Evolutionary conservation across 1,140 invertebrate genomes (phyloP).

Genomic region (Parapsyche elsis): DNA sequence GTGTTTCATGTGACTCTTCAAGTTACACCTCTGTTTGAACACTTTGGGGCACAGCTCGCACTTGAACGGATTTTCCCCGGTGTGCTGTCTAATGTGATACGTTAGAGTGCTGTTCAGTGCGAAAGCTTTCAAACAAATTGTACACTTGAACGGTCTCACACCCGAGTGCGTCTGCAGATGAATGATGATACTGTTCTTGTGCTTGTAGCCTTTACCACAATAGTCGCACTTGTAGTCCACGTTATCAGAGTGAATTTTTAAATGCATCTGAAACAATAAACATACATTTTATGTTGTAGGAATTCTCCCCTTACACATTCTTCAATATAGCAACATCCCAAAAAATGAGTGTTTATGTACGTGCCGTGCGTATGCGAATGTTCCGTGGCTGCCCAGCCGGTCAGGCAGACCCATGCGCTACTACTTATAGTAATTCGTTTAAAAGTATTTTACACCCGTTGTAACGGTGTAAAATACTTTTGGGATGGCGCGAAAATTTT

Average conservation of each 20-base stretch:
- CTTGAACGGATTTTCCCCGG: not conserved
- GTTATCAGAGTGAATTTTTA: not conserved
- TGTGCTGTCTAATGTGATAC: not conserved
- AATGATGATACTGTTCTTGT: not conserved
- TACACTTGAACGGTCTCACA: not conserved
- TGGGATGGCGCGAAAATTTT: too few species aligned
- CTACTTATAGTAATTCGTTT: too few species aligned
- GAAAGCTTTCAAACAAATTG: not conserved
- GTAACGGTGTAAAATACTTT: too few species aligned
- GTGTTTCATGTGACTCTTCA: not conserved
- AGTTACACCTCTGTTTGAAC: conserved; percentile 5
- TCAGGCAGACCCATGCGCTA: too few species aligned
- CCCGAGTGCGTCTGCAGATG: not conserved
- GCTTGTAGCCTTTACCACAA: not conserved
- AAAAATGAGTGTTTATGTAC: too few species aligned
- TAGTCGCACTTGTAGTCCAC: not conserved
- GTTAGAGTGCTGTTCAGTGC: not conserved
- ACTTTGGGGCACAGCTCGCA: not conserved
- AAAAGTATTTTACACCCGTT: too few species aligned
- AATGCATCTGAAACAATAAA: not conserved
- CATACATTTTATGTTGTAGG: too few species aligned
- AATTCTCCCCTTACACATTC: too few species aligned
- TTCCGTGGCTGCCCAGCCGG: too few species aligned
- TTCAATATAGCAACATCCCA: not conserved
- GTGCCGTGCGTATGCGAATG: too few species aligned